A percentile compares a stretch with the other conserved stretches of the same genome.
These are phyloP conservation scores for Baccha elongata DNA, from an alignment of 2,888 invertebrate species.

Conservation along the genomic window DNA sequence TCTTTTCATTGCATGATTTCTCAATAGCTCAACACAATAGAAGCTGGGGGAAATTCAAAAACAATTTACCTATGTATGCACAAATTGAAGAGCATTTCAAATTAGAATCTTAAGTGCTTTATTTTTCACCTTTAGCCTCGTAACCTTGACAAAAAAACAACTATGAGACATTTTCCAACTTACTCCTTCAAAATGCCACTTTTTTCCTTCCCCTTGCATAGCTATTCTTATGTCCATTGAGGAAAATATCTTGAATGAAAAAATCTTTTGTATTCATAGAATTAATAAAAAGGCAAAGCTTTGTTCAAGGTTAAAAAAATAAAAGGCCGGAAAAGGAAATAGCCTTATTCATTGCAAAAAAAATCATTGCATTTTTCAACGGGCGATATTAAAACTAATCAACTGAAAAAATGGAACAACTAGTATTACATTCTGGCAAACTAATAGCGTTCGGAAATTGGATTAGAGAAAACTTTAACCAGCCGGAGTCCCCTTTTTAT, in stretches of 20 bases:
- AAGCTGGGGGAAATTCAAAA: too few species aligned
- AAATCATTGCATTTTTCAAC: background rate
- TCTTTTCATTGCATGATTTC: too few species aligned
- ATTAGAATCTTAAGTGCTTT: conserved; percentile 16
- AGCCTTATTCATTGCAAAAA: background rate
- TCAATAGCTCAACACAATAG: too few species aligned
- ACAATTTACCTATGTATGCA: too few species aligned
- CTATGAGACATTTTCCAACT: conserved; percentile 10
- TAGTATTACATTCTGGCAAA: background rate
- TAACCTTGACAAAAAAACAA: conserved; percentile 16
- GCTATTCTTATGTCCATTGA: background rate
- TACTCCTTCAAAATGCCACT: conserved; percentile 8
- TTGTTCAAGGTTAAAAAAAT: conserved; percentile 3
- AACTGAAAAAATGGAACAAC: background rate
- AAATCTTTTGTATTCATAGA: background rate
- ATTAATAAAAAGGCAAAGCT: conserved; percentile 2
- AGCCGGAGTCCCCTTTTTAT: too few species aligned
- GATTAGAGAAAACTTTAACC: too few species aligned
- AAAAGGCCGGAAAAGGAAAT: conserved; percentile 8
- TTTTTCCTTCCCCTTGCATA: background rate
- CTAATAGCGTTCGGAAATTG: background rate
- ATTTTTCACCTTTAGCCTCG: conserved; percentile 26
- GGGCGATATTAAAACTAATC: background rate
- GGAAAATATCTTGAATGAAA: conserved; percentile 1
- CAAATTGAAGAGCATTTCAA: background rate